Percentiles rank a stretch among this genome's conserved stretches.
These are phyloP conservation scores for Lasioglossum morio DNA, from an alignment of 2,888 invertebrate genomes.

Conservation along the genomic window DNA sequence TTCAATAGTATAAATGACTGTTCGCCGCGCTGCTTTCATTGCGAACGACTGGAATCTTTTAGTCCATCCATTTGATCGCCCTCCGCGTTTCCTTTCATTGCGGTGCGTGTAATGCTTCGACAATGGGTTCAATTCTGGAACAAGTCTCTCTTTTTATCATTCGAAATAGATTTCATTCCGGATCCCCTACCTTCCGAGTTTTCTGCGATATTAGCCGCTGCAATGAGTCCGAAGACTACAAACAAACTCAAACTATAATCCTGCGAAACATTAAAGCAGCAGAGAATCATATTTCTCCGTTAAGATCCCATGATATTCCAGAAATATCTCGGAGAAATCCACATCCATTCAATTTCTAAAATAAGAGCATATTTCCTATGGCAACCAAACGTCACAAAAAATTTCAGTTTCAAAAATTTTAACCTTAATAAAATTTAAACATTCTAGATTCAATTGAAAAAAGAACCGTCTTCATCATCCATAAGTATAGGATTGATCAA, in stretches of 20 bases:
- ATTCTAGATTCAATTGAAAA: background rate
- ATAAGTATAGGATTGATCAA: too few relatives aligned
- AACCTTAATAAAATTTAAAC: too few relatives aligned
- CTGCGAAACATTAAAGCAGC: background rate
- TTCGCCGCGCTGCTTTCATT: background rate
- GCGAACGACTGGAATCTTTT: background rate
- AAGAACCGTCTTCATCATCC: background rate
- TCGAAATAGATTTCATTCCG: constrained; percentile 8
- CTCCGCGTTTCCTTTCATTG: constrained; percentile 2
- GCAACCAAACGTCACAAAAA: background rate
- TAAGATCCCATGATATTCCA: background rate
- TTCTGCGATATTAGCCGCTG: background rate
- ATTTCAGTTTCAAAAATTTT: too few relatives aligned
- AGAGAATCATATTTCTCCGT: background rate
- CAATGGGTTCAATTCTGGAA: constrained; percentile 12
- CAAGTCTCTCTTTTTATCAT: background rate
- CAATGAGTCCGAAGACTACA: background rate
- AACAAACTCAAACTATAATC: background rate
- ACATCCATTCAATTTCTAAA: background rate
- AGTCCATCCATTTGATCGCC: background rate
- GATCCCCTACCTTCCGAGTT: background rate
- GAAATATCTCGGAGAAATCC: background rate
- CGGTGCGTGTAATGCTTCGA: constrained; percentile 5
- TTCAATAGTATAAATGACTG: constrained; percentile 2
- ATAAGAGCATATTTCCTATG: background rate